Percentiles rank a stretch among this genome's conserved stretches.
Evolutionary conservation across 2,797 vertebrate species (phyloP).

Genomic region (Odontamblyopus lacepedii): DNA sequence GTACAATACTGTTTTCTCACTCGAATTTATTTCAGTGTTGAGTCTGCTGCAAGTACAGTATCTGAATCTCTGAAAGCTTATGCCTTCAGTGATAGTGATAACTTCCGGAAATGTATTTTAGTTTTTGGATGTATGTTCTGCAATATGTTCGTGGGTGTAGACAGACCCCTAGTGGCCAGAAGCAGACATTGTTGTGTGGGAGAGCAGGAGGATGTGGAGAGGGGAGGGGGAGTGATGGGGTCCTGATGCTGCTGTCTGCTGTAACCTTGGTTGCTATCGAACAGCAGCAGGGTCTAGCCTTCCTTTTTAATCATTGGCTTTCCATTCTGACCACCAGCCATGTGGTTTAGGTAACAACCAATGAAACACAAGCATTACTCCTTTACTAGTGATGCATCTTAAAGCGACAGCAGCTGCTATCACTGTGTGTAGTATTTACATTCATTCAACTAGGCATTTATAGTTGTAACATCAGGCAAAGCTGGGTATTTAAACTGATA

Average conservation of each 20-base stretch:
- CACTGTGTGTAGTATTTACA: slow-evolving; percentile 44
- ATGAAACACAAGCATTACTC: slow-evolving; percentile 65
- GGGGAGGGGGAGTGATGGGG: slow-evolving; percentile 52
- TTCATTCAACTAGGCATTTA: slow-evolving; percentile 28
- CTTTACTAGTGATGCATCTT: slow-evolving; percentile 66
- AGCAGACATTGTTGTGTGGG: not conserved
- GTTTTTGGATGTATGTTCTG: slow-evolving; percentile 2
- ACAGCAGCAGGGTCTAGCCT: slow-evolving; percentile 80
- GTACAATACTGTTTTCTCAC: not conserved
- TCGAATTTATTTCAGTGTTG: not conserved
- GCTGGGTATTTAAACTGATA: not conserved
- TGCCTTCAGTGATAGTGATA: not conserved
- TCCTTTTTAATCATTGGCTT: slow-evolving; percentile 77
- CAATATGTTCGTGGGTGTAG: slow-evolving; percentile 44
- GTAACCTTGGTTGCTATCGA: slow-evolving; percentile 86
- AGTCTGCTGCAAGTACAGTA: not conserved
- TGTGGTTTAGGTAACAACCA: slow-evolving; percentile 72
- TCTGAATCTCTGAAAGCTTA: not conserved
- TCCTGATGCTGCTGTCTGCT: slow-evolving; percentile 81
- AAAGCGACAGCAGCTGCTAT: slow-evolving; percentile 67
- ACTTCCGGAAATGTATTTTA: not conserved
- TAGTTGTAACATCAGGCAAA: slow-evolving; percentile 2
- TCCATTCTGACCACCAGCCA: slow-evolving; percentile 74
- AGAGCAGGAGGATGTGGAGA: slow-evolving; percentile 14
- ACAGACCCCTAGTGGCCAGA: slow-evolving; percentile 18